A percentile compares a stretch with the other conserved stretches of the same genome.
Evolutionary conservation across 2,797 vertebrate genomes (phyloP).

Genomic region (Lacerta bilineata): DNA sequence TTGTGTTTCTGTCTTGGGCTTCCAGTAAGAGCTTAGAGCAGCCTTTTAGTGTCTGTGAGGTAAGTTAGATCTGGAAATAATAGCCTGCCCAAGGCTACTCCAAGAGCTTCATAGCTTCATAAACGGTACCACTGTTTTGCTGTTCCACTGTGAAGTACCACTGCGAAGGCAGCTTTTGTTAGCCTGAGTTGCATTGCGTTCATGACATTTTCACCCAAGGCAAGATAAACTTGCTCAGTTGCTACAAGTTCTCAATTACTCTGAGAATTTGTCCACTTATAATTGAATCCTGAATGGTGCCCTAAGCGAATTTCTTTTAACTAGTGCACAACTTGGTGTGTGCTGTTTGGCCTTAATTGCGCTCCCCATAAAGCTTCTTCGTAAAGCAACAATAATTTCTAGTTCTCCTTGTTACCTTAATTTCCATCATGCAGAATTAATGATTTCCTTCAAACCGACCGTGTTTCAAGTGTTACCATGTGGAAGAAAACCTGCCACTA

Average conservation of each 20-base stretch:
- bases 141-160: no score
- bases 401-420: not conserved
- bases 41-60: no score
- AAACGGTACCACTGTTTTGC: not conserved
- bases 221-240: not conserved
- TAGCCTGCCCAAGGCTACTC: no score
- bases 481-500: not conserved
- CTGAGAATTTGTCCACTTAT: not conserved
- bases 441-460: not conserved
- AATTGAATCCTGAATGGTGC: not conserved
- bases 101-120: not conserved
- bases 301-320: not conserved
- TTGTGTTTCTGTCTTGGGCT: no score
- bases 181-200: not conserved
- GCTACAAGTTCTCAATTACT: conserved; percentile 8
- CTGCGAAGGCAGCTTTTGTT: not conserved
- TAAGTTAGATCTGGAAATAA: no score
- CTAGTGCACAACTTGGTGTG: not conserved
- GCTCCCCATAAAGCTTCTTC: not conserved
- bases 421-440: not conserved
- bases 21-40: no score
- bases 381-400: not conserved
- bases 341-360: not conserved
- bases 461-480: no score
- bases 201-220: not conserved